These are phyloP conservation scores for Oxyura jamaicensis DNA, from an alignment of 2,113 vertebrate genomes.

Conservation along the genomic window DNA sequence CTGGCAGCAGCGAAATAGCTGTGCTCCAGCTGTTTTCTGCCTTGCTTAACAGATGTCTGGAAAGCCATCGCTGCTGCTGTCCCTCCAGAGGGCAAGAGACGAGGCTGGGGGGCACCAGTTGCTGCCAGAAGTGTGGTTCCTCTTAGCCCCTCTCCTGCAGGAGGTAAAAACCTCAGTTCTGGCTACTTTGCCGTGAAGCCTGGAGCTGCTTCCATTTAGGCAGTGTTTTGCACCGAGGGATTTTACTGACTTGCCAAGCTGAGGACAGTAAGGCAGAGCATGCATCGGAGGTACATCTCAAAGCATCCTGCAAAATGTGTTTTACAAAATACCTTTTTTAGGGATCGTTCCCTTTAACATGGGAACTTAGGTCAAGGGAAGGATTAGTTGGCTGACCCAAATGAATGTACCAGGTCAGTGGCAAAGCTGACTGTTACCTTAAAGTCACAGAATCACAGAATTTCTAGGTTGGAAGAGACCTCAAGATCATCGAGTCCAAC, in stretches of 20 bases:
- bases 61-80: fast-evolving
- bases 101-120: background rate
- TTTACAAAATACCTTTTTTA: background rate
- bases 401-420: background rate
- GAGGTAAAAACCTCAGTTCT: background rate
- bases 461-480: too few relatives aligned
- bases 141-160: fast-evolving
- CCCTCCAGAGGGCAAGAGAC: background rate
- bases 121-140: background rate
- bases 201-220: background rate
- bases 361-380: background rate
- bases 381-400: background rate
- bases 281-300: fast-evolving
- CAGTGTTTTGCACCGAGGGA: background rate
- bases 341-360: background rate
- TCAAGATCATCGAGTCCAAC: too few relatives aligned
- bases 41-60: background rate
- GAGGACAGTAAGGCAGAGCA: background rate
- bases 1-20: background rate
- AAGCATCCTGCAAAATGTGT: background rate
- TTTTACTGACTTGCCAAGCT: background rate
- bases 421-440: background rate
- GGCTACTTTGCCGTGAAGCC: background rate
- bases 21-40: background rate
- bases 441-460: too few relatives aligned